Evolutionary conservation across 2,113 vertebrate genomes (phyloP), one percentile per base, ranked within the genome.

Genomic region (Polypterus senegalus): DNA sequence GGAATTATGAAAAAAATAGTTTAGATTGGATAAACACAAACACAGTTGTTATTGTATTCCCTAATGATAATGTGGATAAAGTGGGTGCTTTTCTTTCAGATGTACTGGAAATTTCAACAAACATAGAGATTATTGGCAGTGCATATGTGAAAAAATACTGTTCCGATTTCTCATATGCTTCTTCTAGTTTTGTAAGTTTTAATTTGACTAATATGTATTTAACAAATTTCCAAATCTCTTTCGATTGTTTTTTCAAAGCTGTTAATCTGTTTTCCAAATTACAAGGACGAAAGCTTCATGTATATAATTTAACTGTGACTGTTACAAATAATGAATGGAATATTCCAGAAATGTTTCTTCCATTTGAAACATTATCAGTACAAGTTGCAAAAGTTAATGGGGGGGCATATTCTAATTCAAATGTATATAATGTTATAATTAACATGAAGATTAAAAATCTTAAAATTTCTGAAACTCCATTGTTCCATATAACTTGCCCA

Each of bases 401-500:
- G n/a, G n/a, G n/a, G n/a, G n/a, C n/a, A n/a, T 66, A 43, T 90
- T 93, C 74, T 6, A 66, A 67, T 69, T 63, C 65, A 27, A 1
- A 51, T 4, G 45, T 92, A 3, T 97, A 93, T 45, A 62, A 66
- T 49, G 68, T 83, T 48, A 81, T 95, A 55, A 83, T 89, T 54
- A 85, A 84, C 61, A 80, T 92, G 76, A 88, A 86, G 45, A 78
- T 91, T 52, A 65, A 67, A 60, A 82, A 47, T 46, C 11, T 92
- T 5, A 83, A 84, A 0, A 64, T 94, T 45, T 59, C 61, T 6
- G 76, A 84, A 52, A 47, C 86, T 0, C 71, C 62, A 43, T 76
- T 94, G 4, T 59, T 95, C 3, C 84, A 92, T 61, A 90, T 96
- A 89, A 82, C 87, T 49, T 97, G 93, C 64, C 94, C 94, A 6